phyloP scores from a whole-genome alignment of 2,113 vertebrate genomes.

The Trematocara marginatum region DNA sequence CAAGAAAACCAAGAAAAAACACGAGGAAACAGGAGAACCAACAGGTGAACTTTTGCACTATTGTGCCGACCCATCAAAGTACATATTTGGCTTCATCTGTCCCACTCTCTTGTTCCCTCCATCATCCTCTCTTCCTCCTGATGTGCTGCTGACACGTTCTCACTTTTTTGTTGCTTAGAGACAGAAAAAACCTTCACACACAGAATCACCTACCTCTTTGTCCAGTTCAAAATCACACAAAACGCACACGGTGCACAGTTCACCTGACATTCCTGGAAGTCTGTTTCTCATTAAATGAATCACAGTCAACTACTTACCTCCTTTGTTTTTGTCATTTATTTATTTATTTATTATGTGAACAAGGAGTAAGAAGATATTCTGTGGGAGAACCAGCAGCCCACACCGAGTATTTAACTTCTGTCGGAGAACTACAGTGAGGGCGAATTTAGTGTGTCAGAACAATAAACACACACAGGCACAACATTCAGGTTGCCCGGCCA shows the following conservation, averaged over 20 bases:
- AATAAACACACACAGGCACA: not conserved
- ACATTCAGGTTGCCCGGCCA: not conserved
- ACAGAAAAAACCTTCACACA: not conserved
- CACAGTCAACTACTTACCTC: not conserved
- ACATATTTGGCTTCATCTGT: not conserved
- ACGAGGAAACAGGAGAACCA: not conserved
- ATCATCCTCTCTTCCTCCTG: not conserved
- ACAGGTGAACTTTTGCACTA: not conserved
- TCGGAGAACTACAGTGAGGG: not conserved
- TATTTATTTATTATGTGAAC: not conserved
- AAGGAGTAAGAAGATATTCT: conserved; percentile 1
- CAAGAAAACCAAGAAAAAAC: not conserved
- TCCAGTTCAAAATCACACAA: not conserved
- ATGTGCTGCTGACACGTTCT: not conserved
- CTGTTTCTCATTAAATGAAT: conserved; percentile 3
- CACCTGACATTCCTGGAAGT: not conserved
- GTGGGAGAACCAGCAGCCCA: conserved; percentile 3
- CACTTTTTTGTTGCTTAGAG: not conserved
- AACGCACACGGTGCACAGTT: not conserved
- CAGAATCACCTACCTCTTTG: not conserved
- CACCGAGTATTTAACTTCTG: not conserved
- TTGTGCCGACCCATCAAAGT: not conserved
- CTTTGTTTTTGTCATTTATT: not conserved
- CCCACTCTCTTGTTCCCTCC: not conserved
- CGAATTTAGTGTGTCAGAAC: not conserved